phyloP scores from a whole-genome alignment of 2,888 invertebrate genomes.

The Steinernema hermaphroditum region DNA sequence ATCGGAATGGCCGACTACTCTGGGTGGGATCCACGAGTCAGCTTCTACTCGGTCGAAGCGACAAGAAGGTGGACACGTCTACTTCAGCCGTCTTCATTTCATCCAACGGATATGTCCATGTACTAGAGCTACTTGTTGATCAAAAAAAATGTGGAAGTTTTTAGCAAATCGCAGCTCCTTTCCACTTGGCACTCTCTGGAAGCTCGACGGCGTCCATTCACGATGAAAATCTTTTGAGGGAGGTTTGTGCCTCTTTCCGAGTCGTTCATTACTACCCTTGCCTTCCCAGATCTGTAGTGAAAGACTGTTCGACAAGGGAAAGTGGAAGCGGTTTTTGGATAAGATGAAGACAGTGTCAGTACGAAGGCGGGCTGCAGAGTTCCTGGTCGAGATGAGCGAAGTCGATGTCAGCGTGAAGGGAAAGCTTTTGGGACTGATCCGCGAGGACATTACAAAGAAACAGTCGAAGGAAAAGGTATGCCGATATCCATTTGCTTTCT shows the following conservation, averaged over 20 bases:
- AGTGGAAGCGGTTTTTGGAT: neutral
- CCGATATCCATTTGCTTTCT: no score
- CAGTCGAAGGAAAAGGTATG: neutral
- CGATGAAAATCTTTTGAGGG: slow-evolving; percentile 53
- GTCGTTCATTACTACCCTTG: no score
- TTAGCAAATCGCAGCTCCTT: slow-evolving; percentile 50
- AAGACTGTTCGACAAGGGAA: neutral
- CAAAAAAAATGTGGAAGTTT: slow-evolving; percentile 27
- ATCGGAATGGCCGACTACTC: slow-evolving; percentile 74
- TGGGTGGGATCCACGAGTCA: neutral
- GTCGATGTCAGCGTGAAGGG: slow-evolving; percentile 2
- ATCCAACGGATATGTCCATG: slow-evolving; percentile 42
- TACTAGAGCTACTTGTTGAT: slow-evolving; percentile 17
- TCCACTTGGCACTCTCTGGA: slow-evolving; percentile 53
- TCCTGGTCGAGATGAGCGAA: neutral
- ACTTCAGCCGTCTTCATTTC: slow-evolving; percentile 41
- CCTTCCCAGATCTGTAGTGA: slow-evolving; percentile 7
- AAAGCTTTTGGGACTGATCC: neutral
- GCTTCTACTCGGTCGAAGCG: slow-evolving; percentile 2
- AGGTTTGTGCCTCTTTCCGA: slow-evolving; percentile 34
- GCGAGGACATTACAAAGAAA: neutral
- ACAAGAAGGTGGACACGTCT: slow-evolving; percentile 1
- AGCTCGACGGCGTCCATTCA: slow-evolving; percentile 47
- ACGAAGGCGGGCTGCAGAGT: neutral
- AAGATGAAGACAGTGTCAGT: slow-evolving; percentile 25